Percentiles rank a stretch among this genome's conserved stretches.
phyloP scores from a whole-genome alignment of 1,140 invertebrate genomes.

The Cheumatopsyche charites region DNA sequence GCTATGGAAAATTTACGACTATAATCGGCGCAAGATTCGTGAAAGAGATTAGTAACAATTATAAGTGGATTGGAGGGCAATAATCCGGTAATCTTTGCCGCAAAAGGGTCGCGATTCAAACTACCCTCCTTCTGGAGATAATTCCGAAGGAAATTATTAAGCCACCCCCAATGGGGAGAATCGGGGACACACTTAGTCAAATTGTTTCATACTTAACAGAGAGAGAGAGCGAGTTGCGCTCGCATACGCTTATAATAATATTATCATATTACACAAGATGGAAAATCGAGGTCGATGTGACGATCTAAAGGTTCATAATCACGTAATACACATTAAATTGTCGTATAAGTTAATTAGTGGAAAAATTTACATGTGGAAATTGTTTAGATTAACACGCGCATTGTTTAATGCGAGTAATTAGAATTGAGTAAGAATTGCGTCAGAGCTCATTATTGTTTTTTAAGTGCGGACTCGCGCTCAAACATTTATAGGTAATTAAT shows the following conservation, averaged over 20 bases:
- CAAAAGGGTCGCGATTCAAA: constrained; percentile 21
- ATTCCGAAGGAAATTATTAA: constrained; percentile 24
- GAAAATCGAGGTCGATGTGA: too few species aligned
- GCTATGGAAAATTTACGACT: constrained; percentile 4
- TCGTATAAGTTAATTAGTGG: too few species aligned
- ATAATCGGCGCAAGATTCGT: constrained; percentile 23
- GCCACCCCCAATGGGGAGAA: not conserved
- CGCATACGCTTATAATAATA: not conserved
- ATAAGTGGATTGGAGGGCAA: constrained; percentile 31
- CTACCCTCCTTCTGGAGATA: constrained; percentile 1
- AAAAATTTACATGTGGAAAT: too few species aligned
- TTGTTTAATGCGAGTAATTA: too few species aligned
- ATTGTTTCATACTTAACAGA: constrained; percentile 23
- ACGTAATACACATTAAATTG: too few species aligned
- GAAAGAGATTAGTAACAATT: constrained; percentile 30
- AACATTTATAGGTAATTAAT: too few species aligned
- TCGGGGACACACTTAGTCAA: constrained; percentile 20
- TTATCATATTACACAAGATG: too few species aligned
- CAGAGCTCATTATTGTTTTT: too few species aligned
- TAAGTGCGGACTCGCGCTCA: too few species aligned
- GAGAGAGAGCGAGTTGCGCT: not conserved
- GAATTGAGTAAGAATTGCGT: too few species aligned
- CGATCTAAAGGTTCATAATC: too few species aligned
- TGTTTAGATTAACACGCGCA: too few species aligned
- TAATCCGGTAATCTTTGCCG: constrained; percentile 28